Conservation (phyloP, 2,797 vertebrate species). For the Aselliscus stoliczkanus region DNA sequence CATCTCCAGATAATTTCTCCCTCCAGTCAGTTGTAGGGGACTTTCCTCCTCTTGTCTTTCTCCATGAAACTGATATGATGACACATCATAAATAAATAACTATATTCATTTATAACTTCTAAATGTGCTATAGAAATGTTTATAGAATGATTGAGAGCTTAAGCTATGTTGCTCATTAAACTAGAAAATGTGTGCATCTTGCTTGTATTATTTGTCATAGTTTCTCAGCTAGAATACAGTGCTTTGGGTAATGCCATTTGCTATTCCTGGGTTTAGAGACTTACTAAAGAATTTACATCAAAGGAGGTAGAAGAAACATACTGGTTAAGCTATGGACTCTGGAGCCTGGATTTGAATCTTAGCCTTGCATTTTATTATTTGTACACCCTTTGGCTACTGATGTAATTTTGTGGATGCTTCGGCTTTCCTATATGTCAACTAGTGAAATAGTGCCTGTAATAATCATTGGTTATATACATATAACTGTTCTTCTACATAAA, state of each 20-base stretch:
- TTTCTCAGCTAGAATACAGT: neutral
- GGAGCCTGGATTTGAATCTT: neutral
- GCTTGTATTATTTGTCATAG: neutral
- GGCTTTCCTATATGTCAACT: neutral
- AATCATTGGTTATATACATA: neutral
- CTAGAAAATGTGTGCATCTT: neutral
- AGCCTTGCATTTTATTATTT: neutral
- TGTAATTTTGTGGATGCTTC: neutral
- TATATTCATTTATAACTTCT: slow-evolving; percentile 17
- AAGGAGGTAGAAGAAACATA: neutral
- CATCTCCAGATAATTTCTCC: neutral
- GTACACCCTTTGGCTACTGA: neutral
- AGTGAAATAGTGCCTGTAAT: neutral
- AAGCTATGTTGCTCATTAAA: neutral
- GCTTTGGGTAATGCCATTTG: neutral
- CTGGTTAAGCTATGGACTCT: neutral
- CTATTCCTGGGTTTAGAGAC: neutral
- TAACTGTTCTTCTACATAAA: neutral
- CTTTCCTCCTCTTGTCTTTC: neutral
- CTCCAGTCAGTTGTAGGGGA: neutral
- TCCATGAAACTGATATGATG: neutral
- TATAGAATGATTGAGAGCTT: neutral
- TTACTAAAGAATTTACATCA: neutral
- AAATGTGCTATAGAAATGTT: neutral
- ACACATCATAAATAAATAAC: neutral